Conservation (phyloP, 2,113 vertebrate genomes). For the Maccullochella peelii region DNA sequence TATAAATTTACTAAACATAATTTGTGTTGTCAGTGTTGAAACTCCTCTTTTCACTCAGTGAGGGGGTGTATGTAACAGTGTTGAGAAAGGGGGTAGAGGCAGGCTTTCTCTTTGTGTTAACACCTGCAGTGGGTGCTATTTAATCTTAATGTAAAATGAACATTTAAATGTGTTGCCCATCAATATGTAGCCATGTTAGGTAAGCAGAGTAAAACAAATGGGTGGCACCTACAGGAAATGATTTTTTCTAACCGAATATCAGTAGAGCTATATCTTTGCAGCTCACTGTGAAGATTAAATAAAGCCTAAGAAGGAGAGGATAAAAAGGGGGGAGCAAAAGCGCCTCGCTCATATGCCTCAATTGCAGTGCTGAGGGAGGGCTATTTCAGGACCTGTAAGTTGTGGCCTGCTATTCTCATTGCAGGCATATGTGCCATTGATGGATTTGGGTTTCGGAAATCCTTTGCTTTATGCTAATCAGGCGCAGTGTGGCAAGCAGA, state of each 20-base stretch:
- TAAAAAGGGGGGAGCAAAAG: constrained; percentile 42
- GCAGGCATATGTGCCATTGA: constrained; percentile 79
- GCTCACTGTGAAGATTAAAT: constrained; percentile 70
- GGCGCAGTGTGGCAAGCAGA: constrained; percentile 77
- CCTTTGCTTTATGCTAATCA: constrained; percentile 84
- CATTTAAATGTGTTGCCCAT: constrained; percentile 2
- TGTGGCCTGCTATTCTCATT: constrained; percentile 82
- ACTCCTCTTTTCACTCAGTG: neutral
- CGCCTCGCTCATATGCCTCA: constrained; percentile 57
- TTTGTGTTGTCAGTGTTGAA: constrained; percentile 9
- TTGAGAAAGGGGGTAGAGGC: no score
- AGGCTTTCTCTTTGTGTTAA: neutral
- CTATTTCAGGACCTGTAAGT: constrained; percentile 81
- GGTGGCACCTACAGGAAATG: constrained; percentile 1
- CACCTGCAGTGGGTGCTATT: neutral
- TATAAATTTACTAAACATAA: constrained; percentile 15
- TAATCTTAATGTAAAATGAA: neutral
- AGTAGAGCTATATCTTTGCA: constrained; percentile 31
- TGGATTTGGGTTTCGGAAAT: constrained; percentile 84
- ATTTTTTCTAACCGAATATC: constrained; percentile 29
- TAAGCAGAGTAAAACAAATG: neutral
- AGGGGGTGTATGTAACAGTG: neutral
- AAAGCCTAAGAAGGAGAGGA: constrained; percentile 58
- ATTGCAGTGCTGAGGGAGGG: constrained; percentile 64
- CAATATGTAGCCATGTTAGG: neutral